Evolutionary conservation across 2,797 vertebrate species (phyloP).

Genomic region (Allochrocebus solatus): DNA sequence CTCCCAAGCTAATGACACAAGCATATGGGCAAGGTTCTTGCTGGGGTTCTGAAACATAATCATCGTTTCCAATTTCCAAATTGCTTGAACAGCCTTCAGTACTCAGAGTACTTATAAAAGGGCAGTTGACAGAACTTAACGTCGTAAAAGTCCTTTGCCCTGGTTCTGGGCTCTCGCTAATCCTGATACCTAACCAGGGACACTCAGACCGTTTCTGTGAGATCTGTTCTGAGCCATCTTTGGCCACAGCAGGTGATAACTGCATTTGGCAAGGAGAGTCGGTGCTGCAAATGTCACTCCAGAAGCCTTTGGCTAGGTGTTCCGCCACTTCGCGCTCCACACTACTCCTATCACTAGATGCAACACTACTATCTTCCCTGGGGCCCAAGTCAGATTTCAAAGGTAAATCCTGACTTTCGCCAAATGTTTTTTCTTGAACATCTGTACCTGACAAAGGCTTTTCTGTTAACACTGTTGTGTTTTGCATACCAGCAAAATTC

Average conservation of each 20-base stretch:
- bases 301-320: slow-evolving; percentile 96
- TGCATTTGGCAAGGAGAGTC: slow-evolving; percentile 82
- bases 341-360: slow-evolving; percentile 86
- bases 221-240: slow-evolving; percentile 83
- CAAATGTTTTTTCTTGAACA: slow-evolving; percentile 59
- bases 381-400: slow-evolving; percentile 71
- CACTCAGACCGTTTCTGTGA: slow-evolving; percentile 91
- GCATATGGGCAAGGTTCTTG: slow-evolving; percentile 90
- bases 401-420: slow-evolving; percentile 61
- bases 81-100: slow-evolving; percentile 81
- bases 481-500: slow-evolving; percentile 78
- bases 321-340: slow-evolving; percentile 97
- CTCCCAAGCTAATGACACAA: slow-evolving; percentile 92
- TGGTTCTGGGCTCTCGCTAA: slow-evolving; percentile 88
- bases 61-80: slow-evolving; percentile 84
- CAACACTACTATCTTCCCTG: slow-evolving; percentile 62
- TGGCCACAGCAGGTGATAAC: slow-evolving; percentile 68
- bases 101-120: slow-evolving; percentile 92
- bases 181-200: slow-evolving; percentile 91
- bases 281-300: slow-evolving; percentile 90
- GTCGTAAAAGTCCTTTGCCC: slow-evolving; percentile 88
- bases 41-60: slow-evolving; percentile 83
- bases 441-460: slow-evolving; percentile 67
- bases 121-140: slow-evolving; percentile 91
- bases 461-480: slow-evolving; percentile 71